A percentile compares a stretch with the other conserved stretches of the same genome.
phyloP scores from a whole-genome alignment of 2,888 invertebrate species.

The Hypolimnas misippus region DNA sequence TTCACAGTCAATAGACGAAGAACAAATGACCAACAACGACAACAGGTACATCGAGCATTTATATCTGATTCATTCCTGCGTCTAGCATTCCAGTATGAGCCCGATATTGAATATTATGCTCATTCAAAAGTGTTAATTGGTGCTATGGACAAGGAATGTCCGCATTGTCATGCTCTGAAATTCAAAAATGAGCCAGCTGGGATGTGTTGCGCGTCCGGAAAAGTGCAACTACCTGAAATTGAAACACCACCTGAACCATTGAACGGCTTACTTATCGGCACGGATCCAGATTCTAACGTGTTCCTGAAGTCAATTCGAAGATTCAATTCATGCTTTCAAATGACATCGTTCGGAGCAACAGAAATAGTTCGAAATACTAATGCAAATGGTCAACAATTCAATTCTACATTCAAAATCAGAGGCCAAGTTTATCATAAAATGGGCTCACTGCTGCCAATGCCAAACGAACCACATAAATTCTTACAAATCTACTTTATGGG shows the following conservation, averaged over 20 bases:
- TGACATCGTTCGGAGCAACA: conserved; percentile 43
- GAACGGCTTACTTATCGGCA: conserved; percentile 39
- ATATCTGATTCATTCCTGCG: conserved; percentile 38
- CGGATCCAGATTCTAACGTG: conserved; percentile 39
- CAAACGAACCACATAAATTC: conserved; percentile 40
- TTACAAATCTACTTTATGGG: conserved; percentile 41
- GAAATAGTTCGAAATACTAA: conserved; percentile 38
- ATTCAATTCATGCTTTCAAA: conserved; percentile 42
- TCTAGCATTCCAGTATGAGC: conserved; percentile 42
- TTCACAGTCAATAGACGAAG: conserved; percentile 41
- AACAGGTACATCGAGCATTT: conserved; percentile 42
- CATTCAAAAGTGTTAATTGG: conserved; percentile 44
- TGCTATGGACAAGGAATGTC: conserved; percentile 36
- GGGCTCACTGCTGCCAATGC: conserved; percentile 44
- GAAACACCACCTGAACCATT: conserved; percentile 43
- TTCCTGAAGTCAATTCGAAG: conserved; percentile 29
- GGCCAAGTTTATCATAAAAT: conserved; percentile 44
- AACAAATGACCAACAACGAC: conserved; percentile 39
- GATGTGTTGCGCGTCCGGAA: conserved; percentile 33
- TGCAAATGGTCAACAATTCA: conserved; percentile 40
- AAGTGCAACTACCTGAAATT: conserved; percentile 39
- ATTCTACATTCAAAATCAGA: conserved; percentile 41
- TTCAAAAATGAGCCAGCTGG: conserved; percentile 16
- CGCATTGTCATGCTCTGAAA: conserved; percentile 40
- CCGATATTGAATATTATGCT: conserved; percentile 39